Evolutionary conservation across 2,113 vertebrate species (phyloP).

Genomic region (Chaetops frenatus): DNA sequence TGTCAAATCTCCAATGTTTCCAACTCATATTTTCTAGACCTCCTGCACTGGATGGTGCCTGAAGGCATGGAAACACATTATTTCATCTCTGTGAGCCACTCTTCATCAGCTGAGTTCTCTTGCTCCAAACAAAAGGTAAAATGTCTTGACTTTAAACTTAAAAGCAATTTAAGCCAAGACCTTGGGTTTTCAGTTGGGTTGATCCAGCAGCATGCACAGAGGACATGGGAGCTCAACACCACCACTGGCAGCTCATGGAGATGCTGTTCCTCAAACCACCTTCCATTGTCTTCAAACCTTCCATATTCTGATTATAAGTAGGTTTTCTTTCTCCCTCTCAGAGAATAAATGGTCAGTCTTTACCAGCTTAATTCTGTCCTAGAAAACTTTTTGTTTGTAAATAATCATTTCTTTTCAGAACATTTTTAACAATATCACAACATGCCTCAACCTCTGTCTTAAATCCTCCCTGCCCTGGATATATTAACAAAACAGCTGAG

Average conservation of each 20-base stretch:
- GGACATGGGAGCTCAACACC: not conserved
- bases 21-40: not conserved
- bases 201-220: not conserved
- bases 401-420: not conserved
- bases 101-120: not conserved
- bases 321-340: not conserved
- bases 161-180: not conserved
- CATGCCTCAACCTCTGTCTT: not conserved
- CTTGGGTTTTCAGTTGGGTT: not conserved
- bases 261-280: not conserved
- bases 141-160: not conserved
- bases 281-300: not conserved
- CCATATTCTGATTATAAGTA: not conserved
- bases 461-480: not conserved
- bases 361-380: not conserved
- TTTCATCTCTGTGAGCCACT: not conserved
- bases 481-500: not conserved
- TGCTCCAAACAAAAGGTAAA: not conserved
- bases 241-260: not conserved
- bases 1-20: not conserved
- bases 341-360: not conserved
- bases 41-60: not conserved
- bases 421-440: constrained; percentile 4
- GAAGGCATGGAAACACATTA: not conserved
- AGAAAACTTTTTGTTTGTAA: not conserved